Conservation (phyloP, 2,797 vertebrate genomes). For the Leptoclinus maculatus region DNA sequence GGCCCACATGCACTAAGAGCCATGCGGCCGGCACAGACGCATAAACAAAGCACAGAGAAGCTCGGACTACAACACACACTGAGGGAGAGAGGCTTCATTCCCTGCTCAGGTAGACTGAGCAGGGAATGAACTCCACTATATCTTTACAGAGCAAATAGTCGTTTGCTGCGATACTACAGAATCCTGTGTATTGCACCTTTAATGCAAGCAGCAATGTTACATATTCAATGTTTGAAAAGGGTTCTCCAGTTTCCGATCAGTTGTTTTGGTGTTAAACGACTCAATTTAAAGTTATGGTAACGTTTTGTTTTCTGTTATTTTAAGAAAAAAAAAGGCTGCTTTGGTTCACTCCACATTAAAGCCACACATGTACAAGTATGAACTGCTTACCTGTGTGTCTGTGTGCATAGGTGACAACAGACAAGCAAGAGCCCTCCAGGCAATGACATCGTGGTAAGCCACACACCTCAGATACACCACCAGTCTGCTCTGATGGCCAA, state of each 20-base stretch:
- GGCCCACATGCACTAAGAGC: neutral
- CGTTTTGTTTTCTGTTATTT: neutral
- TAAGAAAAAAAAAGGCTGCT: neutral
- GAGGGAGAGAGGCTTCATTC: neutral
- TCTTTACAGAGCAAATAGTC: neutral
- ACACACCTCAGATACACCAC: constrained; percentile 77
- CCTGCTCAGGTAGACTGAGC: too few species aligned
- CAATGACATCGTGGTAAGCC: constrained; percentile 75
- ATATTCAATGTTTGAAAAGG: neutral
- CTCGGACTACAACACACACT: neutral
- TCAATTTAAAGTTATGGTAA: neutral
- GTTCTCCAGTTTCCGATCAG: neutral
- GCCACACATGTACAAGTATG: neutral
- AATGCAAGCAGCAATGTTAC: neutral
- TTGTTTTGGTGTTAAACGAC: neutral
- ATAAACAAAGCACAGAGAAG: neutral
- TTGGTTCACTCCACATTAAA: neutral
- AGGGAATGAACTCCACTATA: neutral
- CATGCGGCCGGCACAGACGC: neutral
- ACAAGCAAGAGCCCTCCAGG: constrained; percentile 55
- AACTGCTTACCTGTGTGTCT: constrained; percentile 10
- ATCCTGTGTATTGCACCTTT: neutral
- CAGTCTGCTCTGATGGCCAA: constrained; percentile 62
- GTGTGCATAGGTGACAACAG: constrained; percentile 61
- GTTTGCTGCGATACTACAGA: neutral